phyloP scores from a whole-genome alignment of 2,888 invertebrate genomes.

The Tachina fera region DNA sequence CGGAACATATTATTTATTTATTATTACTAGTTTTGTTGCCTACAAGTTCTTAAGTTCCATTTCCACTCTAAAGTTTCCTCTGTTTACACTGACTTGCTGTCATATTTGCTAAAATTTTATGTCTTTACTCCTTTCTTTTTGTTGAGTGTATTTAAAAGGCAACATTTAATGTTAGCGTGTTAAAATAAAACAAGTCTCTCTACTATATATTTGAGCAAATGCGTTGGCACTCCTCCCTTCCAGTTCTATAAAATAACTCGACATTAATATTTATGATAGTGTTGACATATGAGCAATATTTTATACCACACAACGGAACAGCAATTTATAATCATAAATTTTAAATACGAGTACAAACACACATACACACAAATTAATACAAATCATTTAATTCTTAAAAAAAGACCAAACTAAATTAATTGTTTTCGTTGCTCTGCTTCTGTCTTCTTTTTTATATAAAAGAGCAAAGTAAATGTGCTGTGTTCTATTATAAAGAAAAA shows the following conservation, averaged over 20 bases:
- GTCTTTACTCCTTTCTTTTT: neutral
- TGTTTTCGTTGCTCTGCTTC: conserved; percentile 5
- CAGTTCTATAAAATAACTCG: conserved; percentile 21
- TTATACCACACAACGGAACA: neutral
- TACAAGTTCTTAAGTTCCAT: too few species aligned
- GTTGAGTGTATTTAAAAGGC: neutral
- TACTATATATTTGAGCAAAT: neutral
- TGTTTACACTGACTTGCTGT: too few species aligned
- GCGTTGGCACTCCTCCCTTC: neutral
- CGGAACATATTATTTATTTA: too few species aligned
- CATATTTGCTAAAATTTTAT: too few species aligned
- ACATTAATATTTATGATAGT: conserved; percentile 34
- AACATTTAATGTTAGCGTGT: neutral
- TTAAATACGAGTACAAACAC: neutral
- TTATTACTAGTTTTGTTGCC: too few species aligned
- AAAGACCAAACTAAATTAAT: conserved; percentile 22
- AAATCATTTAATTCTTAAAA: conserved; percentile 38
- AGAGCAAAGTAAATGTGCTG: neutral
- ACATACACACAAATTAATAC: neutral
- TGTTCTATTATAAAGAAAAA: neutral
- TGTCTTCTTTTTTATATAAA: neutral
- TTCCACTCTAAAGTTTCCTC: too few species aligned
- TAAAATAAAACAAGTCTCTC: neutral
- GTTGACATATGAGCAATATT: conserved; percentile 38
- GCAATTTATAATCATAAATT: conserved; percentile 38